These are phyloP conservation scores for Brachynemurus nebulosus DNA, from an alignment of 2,888 invertebrate genomes.

Conservation along the genomic window DNA sequence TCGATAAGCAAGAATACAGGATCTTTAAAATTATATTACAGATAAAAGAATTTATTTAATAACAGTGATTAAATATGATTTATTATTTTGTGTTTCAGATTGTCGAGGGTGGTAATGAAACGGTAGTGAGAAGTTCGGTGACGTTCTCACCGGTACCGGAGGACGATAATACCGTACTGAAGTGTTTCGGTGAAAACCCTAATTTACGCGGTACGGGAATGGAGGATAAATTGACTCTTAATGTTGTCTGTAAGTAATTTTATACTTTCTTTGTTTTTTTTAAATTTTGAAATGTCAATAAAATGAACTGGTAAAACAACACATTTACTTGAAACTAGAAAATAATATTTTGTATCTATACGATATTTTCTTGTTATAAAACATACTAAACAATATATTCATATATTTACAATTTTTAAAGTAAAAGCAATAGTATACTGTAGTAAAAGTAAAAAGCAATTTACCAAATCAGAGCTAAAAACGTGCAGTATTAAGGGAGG, in stretches of 20 bases:
- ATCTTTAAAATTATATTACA: too few species aligned
- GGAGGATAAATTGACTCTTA: slow-evolving; percentile 69
- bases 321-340: not conserved
- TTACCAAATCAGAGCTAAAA: too few species aligned
- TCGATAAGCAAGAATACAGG: too few species aligned
- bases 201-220: slow-evolving; percentile 58
- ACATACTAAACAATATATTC: not conserved
- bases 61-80: too few species aligned
- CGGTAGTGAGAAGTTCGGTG: slow-evolving; percentile 60
- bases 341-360: not conserved
- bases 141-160: slow-evolving; percentile 71
- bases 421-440: too few species aligned
- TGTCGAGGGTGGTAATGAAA: slow-evolving; percentile 50
- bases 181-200: slow-evolving; percentile 76
- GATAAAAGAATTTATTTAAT: too few species aligned
- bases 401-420: not conserved
- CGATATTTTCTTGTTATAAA: not conserved
- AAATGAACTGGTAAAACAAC: too few species aligned
- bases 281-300: not conserved
- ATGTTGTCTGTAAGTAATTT: slow-evolving; percentile 74
- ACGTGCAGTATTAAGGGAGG: too few species aligned
- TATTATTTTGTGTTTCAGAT: slow-evolving; percentile 33
- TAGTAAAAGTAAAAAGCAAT: too few species aligned
- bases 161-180: slow-evolving; percentile 70
- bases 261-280: slow-evolving; percentile 18